Evolutionary conservation across 2,797 vertebrate genomes (phyloP).

Genomic region (Lemur catta): DNA sequence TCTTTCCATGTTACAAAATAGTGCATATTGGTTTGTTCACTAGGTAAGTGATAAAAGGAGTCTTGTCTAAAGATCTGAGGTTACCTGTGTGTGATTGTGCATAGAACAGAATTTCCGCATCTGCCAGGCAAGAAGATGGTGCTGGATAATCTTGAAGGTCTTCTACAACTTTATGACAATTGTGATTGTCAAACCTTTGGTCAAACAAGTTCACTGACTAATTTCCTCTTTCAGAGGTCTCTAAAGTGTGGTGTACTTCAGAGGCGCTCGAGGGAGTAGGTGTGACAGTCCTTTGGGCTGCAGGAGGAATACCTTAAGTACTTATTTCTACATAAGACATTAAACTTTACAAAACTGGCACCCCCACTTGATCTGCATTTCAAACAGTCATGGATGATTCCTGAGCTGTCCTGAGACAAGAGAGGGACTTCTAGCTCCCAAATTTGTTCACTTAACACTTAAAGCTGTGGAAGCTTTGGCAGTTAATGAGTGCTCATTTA

Average conservation of each 20-base stretch:
- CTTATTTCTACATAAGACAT: neutral
- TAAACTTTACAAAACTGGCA: neutral
- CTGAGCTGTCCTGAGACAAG: neutral
- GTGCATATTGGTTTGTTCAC: neutral
- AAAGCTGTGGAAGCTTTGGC: neutral
- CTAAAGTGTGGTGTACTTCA: rapidly evolving
- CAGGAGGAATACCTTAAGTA: neutral
- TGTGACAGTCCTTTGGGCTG: rapidly evolving
- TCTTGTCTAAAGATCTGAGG: neutral
- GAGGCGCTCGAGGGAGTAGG: rapidly evolving
- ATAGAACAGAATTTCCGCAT: neutral
- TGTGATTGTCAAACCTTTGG: neutral
- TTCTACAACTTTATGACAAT: neutral
- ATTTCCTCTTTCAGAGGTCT: neutral
- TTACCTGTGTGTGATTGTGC: neutral
- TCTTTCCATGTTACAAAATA: neutral
- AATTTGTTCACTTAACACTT: neutral
- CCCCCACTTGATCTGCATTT: neutral
- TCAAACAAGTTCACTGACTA: neutral
- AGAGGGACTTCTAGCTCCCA: too few relatives aligned
- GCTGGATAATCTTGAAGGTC: neutral
- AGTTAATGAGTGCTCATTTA: neutral
- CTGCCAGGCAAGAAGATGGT: neutral
- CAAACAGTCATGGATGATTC: neutral
- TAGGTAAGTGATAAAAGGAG: neutral